phyloP scores from a whole-genome alignment of 2,888 invertebrate species.

The Oligia strigilis region DNA sequence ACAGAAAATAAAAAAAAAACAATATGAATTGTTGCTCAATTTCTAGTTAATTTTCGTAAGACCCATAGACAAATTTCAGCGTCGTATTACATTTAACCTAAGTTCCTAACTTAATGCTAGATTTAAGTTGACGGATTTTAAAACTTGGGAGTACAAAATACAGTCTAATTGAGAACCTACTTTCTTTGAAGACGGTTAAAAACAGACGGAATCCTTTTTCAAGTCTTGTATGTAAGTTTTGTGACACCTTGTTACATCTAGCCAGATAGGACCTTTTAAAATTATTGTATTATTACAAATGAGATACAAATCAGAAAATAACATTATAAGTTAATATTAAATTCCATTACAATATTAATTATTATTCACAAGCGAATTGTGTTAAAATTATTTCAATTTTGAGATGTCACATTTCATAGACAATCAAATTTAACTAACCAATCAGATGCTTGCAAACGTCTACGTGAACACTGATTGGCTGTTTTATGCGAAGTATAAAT shows the following conservation, averaged over 20 bases:
- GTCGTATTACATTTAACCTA: conserved; percentile 34
- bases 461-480: conserved; percentile 32
- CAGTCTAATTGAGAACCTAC: conserved; percentile 1
- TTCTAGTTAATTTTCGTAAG: not conserved
- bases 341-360: conserved; percentile 28
- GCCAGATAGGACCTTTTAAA: conserved; percentile 15
- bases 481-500: conserved; percentile 74
- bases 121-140: conserved; percentile 67
- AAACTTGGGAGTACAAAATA: conserved; percentile 79
- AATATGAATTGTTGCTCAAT: not conserved
- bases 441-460: conserved; percentile 22
- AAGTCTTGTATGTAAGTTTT: conserved; percentile 47
- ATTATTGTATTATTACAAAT: conserved; percentile 33
- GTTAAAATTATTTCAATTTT: conserved; percentile 14
- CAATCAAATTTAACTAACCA: conserved; percentile 29
- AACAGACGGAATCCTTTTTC: conserved; percentile 76
- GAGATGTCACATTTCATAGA: conserved; percentile 44
- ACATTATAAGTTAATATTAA: conserved; percentile 12
- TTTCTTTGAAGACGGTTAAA: not conserved
- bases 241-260: conserved; percentile 24
- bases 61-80: conserved; percentile 20
- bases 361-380: conserved; percentile 24
- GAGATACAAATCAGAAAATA: conserved; percentile 43
- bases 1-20: not conserved
- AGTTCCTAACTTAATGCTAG: conserved; percentile 51